Base-by-base conservation (phyloP, 92 coral and sea anemone species). In the Pocillopora grandis region DNA sequence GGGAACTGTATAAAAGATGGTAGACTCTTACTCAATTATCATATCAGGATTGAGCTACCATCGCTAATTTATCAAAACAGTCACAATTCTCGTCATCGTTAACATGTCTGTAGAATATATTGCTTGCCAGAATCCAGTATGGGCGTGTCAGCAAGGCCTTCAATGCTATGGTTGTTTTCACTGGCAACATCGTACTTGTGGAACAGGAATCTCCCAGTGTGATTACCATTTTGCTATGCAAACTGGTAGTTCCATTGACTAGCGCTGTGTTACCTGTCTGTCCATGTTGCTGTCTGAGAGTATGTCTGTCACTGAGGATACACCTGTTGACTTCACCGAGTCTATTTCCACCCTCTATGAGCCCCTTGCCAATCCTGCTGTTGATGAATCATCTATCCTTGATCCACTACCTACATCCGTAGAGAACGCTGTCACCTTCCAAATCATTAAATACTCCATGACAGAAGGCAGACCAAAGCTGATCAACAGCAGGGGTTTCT, bases 401-500 rank as follows among this genome's bases (percentile, higher is more conserved):
- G 67, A 63, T 63, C 67, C n/a, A 63, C 23, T 0, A 4, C 9
- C 67, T 23, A 23, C 27, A 23, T 23, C 27, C 27, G 27, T 23
- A 23, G 1, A 23, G 27, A 23, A 23, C 67, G n/a, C 67, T 19
- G 68, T 58, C 10, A 58, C 61, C 61, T 58, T 58, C 61, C 61
- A 58, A 58, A 58, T 58, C 9, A 9, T 58, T 0, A 9, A 58
- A 13, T 9, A 58, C 61, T 58, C 61, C 61, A 58, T 13, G 10
- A 13, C 61, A 13, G 9, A 23, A 9, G 71, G 23, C 33, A 18
- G 71, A 23, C 20, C 78, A 8, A 74, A 74, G 36, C 31, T 76
- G 42, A 57, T 59, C 27, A 68, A 76, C 80, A 76, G 66, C 68
- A 33, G 31, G 5, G 80, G 69, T 17, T 76, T 61, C 58, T 21